Evolutionary conservation across 2,113 vertebrate species (phyloP).

Genomic region (Percopsis transmontana): DNA sequence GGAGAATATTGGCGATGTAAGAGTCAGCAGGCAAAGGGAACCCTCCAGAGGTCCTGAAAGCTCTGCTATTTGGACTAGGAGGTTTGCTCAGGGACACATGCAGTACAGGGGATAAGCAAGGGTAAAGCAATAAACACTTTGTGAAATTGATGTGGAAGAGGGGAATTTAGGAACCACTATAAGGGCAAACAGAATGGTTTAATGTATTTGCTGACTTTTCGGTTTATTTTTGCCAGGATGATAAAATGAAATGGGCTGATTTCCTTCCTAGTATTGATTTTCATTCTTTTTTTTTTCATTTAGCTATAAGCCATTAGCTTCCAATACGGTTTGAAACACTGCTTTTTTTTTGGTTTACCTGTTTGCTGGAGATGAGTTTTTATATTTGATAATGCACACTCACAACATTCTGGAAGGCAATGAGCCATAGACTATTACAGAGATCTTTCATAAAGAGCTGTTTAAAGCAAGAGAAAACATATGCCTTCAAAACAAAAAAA

Average conservation of each 20-base stretch:
- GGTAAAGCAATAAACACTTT: conserved; percentile 45
- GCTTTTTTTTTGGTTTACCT: conserved; percentile 21
- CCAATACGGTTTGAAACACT: conserved; percentile 9
- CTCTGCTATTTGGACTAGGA: conserved; percentile 18
- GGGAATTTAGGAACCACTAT: conserved; percentile 32
- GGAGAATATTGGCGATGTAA: conserved; percentile 32
- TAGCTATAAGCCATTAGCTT: conserved; percentile 7
- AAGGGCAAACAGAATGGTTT: conserved; percentile 25
- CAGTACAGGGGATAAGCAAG: conserved; percentile 11
- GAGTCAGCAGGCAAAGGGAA: conserved; percentile 28
- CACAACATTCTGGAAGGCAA: conserved; percentile 23
- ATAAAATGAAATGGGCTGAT: conserved; percentile 32
- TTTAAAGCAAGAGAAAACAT: too few species aligned
- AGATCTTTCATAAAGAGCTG: too few species aligned
- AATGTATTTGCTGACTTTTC: conserved; percentile 41
- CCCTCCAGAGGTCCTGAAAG: conserved; percentile 23
- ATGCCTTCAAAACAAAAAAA: too few species aligned
- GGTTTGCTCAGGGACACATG: conserved; percentile 7
- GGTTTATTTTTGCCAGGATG: conserved; percentile 14
- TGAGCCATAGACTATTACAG: conserved; percentile 12
- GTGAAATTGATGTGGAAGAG: conserved; percentile 44
- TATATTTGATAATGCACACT: conserved; percentile 20
- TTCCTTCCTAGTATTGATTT: conserved; percentile 23
- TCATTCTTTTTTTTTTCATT: conserved; percentile 5
- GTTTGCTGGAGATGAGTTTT: conserved; percentile 28